Evolutionary conservation across 2,888 invertebrate genomes (phyloP).

Genomic region (Microctonus aethiopoides): DNA sequence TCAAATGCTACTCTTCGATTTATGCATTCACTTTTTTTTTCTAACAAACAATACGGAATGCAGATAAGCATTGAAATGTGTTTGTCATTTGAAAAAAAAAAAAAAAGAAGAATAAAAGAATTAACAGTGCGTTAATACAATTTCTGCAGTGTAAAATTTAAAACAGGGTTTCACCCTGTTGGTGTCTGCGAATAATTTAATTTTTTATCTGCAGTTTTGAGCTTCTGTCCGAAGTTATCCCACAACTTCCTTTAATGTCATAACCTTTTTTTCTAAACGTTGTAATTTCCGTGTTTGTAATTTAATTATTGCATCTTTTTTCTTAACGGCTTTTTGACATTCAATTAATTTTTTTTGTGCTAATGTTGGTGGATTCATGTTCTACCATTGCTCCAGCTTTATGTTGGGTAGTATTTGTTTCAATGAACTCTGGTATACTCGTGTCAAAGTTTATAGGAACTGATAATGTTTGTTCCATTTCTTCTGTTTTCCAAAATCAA

Average conservation of each 20-base stretch:
- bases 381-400: background rate
- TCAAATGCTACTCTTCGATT: background rate
- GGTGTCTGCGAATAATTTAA: background rate
- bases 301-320: background rate
- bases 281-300: background rate
- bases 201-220: background rate
- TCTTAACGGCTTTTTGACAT: background rate
- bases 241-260: background rate
- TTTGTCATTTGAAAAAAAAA: constrained; percentile 60
- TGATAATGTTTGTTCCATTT: background rate
- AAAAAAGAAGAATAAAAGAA: no score
- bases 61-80: background rate
- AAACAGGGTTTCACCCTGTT: background rate
- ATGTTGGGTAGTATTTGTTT: background rate
- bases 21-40: background rate
- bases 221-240: constrained; percentile 55
- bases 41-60: background rate
- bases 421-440: background rate
- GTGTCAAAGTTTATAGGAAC: background rate
- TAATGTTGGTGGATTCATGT: background rate
- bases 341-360: background rate
- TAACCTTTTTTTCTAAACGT: background rate
- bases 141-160: background rate
- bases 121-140: background rate
- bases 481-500: background rate